Base-by-base conservation (phyloP, 1,140 invertebrate species). In the Agrilus planipennis region DNA sequence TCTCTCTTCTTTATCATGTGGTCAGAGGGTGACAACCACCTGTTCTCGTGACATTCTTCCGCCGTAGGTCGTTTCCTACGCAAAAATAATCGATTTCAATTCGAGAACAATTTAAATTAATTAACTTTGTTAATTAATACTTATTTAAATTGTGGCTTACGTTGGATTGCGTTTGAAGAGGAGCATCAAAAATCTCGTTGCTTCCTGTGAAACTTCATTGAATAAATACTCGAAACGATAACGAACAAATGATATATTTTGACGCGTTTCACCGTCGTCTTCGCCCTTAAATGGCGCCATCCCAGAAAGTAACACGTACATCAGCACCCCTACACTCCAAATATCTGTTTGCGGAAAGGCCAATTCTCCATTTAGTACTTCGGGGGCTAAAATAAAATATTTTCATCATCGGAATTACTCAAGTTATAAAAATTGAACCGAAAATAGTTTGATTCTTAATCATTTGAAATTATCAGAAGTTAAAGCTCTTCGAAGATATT, bases 161-260 rank as follows among this genome's bases (percentile, higher is more conserved):
- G 77, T 79, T 30, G 92, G 89, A 47, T 87, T 77, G 49, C 90
- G 78, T 68, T 97, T 98, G 65, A 99, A 89, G 18, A 95, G 69
- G 44, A 89, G 76, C 80, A 94, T 94, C 16, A 97, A 73, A 68
- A 99, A 97, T 42, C 91, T 72, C 0, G 92, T 85, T 3, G 81
- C 85, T 65, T 98, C 94, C 60, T 90, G 89, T 11, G 88, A 92
- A 17, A 94, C 76, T 64, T 95, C 90, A 53, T 92, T 89, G 60
- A 84, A 94, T 0, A 99, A 72, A 65, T 92, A 77, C 55, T 96
- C 91, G 55, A 93, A 95, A 57, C 91, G 75, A 61, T 90, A 99
- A 40, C 93, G 73, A 4, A 95, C 90, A 68, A 83, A 93, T 20
- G 79, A 76, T 42, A 97, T 89, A 61, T 97, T 96, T 55, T 89